Percentiles rank a stretch among this genome's conserved stretches.
phyloP scores from a whole-genome alignment of 2,797 vertebrate genomes.

The Thripadectes ignobilis region DNA sequence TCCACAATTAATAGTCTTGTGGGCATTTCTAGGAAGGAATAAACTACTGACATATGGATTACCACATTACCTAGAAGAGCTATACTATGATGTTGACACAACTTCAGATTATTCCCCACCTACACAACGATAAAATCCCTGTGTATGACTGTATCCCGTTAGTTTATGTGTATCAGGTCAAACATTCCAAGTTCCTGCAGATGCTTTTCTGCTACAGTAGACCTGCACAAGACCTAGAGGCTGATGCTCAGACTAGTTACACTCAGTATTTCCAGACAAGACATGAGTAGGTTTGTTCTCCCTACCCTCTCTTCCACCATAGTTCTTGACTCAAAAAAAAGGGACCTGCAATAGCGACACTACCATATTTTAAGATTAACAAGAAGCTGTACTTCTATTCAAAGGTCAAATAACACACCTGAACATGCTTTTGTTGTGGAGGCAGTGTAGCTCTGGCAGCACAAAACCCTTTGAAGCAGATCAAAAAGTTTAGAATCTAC shows the following conservation, averaged over 20 bases:
- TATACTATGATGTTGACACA: background rate
- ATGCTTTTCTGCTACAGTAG: background rate
- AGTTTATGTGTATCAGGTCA: background rate
- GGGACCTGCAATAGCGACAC: accelerated
- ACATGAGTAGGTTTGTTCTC: background rate
- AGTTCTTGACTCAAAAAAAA: background rate
- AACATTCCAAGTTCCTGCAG: background rate
- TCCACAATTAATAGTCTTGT: background rate
- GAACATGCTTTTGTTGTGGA: background rate
- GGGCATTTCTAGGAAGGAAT: background rate
- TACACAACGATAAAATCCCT: background rate
- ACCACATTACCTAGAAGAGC: background rate
- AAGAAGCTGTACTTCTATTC: background rate
- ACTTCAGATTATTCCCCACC: background rate
- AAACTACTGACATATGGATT: background rate
- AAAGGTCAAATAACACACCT: background rate
- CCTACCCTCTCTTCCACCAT: background rate
- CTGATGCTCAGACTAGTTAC: background rate
- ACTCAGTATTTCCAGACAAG: background rate
- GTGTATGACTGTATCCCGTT: too few relatives aligned
- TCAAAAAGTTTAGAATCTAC: background rate
- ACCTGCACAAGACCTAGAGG: background rate
- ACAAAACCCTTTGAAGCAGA: background rate
- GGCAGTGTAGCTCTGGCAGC: background rate
- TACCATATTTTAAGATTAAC: background rate